Base-by-base conservation (phyloP, 1,140 invertebrate species). In the Euwallacea similis region DNA sequence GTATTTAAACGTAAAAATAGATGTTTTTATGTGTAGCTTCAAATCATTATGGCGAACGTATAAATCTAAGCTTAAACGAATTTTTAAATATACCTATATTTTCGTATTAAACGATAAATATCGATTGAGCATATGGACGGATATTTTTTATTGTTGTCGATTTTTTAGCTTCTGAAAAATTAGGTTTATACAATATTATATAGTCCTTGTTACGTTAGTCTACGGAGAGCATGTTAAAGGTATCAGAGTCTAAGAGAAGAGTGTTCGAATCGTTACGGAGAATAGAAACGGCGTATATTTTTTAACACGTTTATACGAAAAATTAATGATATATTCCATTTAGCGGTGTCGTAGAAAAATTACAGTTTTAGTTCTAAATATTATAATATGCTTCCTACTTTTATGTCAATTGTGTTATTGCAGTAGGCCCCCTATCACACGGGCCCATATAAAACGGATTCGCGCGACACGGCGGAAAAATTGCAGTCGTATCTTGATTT, bases 61-160 rank as follows among this genome's bases (percentile, higher is more conserved):
- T 71, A 66, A 60, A 33, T 71, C 69, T 71, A 71, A 71, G 69
- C 69, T 71, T 74, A 75, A 77, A 76, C 76, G 76, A 76, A 78
- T 78, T 78, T 76, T 74, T 71, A 78, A 73, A 76, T 77, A 71
- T 66, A 77, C 71, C 72, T 78, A 78, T 78, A 78, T 78, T 78
- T 78, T 78, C 76, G 73, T 78, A 77, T 74, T 71, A 71, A 70
- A 73, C 74, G 60, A 74, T 72, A 75, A 73, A 73, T 74, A 75
- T 75, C 75, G 74, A 71, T 70, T 67, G 50, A 76, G 59, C 65
- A 71, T 64, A 76, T 74, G 60, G 68, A 75, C 66, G 69, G 75
- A 77, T 75, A 76, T 77, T 75, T 33, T 77, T 76, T 76, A 77
- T 76, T 76, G 75, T 77, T 77, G 75, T 75, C 75, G 73, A 74